Conservation (phyloP, 2,797 vertebrate genomes). For the Ficedula albicollis region DNA sequence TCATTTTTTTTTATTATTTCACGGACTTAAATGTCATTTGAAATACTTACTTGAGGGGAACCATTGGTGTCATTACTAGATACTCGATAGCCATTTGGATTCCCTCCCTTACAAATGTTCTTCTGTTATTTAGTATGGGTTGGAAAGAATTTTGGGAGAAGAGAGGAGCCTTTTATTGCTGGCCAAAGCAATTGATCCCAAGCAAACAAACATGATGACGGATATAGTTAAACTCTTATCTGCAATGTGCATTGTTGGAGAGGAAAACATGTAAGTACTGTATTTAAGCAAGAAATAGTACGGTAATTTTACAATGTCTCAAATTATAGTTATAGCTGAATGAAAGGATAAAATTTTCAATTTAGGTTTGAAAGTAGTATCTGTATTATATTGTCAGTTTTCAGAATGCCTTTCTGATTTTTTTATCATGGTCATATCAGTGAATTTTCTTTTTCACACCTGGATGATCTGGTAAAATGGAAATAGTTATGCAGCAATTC, state of each 20-base stretch:
- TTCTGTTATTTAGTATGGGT: slow-evolving; percentile 85
- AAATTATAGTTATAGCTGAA: not conserved
- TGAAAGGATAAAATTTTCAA: not conserved
- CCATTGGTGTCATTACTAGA: not conserved
- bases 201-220: slow-evolving; percentile 91
- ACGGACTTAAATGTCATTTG: not conserved
- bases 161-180: slow-evolving; percentile 90
- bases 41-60: not conserved
- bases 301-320: not conserved
- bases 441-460: not conserved
- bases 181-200: slow-evolving; percentile 89
- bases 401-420: not conserved
- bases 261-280: slow-evolving; percentile 92
- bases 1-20: not conserved
- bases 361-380: not conserved
- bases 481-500: not conserved
- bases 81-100: not conserved
- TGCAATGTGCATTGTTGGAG: slow-evolving; percentile 96
- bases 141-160: slow-evolving; percentile 94
- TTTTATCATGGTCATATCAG: not conserved
- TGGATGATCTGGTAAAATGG: not conserved
- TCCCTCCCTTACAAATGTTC: not conserved
- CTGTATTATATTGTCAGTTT: not conserved
- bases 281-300: not conserved
- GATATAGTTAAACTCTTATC: slow-evolving; percentile 96